Percentiles rank a stretch among this genome's conserved stretches.
Evolutionary conservation across 2,113 vertebrate species (phyloP).

Genomic region (Nettapus auritus): DNA sequence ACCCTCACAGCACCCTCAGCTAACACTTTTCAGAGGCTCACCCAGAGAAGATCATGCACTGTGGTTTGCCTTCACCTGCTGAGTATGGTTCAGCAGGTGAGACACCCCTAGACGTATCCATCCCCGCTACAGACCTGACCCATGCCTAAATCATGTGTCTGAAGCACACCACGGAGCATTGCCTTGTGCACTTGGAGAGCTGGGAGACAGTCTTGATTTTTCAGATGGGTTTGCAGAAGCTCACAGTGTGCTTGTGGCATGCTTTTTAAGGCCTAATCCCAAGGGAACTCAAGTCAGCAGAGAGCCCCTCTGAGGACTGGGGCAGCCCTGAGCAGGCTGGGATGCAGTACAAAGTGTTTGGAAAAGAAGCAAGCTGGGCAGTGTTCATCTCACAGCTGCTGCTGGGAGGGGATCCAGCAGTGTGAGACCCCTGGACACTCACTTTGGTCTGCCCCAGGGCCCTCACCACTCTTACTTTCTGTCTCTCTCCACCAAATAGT

Average conservation of each 20-base stretch:
- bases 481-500: rapidly evolving
- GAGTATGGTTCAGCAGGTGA: background rate
- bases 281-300: background rate
- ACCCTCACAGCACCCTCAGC: background rate
- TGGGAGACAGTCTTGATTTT: background rate
- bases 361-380: background rate
- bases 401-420: background rate
- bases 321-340: background rate
- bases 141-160: background rate
- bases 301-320: background rate
- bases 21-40: background rate
- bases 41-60: rapidly evolving
- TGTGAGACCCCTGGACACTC: no score
- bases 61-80: background rate
- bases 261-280: background rate
- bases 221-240: background rate
- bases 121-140: background rate
- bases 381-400: background rate
- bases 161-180: background rate
- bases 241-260: background rate
- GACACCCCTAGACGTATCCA: background rate
- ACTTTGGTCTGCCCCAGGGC: rapidly evolving
- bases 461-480: background rate
- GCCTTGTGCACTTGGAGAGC: background rate
- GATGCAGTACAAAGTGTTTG: background rate